Evolutionary conservation across 2,888 invertebrate species (phyloP).

Genomic region (Pyrrhosoma nymphula): DNA sequence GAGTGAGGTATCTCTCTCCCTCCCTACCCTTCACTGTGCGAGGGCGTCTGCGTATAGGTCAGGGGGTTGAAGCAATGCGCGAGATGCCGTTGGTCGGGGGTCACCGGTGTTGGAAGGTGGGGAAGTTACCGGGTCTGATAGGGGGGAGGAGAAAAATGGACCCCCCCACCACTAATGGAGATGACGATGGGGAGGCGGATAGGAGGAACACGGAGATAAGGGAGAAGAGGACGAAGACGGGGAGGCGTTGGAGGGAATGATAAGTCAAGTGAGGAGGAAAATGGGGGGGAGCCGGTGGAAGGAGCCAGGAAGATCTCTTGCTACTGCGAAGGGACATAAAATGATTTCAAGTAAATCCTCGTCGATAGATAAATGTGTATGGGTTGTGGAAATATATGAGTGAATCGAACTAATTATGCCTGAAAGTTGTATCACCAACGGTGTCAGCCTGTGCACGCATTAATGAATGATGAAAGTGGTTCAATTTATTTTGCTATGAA

Average conservation of each 20-base stretch:
- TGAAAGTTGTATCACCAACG: no score
- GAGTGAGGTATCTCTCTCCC: not conserved
- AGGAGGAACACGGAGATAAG: not conserved
- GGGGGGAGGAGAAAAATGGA: no score
- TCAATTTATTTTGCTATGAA: no score
- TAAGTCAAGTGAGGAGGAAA: not conserved
- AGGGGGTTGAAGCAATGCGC: not conserved
- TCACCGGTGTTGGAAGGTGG: no score
- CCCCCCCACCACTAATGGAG: not conserved
- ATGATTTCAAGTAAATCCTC: not conserved
- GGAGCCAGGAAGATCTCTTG: not conserved
- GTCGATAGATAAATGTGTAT: no score
- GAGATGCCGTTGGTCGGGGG: not conserved
- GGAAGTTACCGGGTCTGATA: not conserved
- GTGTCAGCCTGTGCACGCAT: no score
- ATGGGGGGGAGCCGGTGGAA: not conserved
- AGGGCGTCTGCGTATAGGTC: not conserved
- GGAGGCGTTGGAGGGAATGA: not conserved
- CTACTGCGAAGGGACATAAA: not conserved
- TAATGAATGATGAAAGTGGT: no score
- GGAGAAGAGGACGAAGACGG: no score
- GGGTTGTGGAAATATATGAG: no score
- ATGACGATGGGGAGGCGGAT: not conserved
- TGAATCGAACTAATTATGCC: no score
- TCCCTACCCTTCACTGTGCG: not conserved